Evolutionary conservation across 1,140 invertebrate genomes (phyloP).

Genomic region (Scaptomyza graminum): DNA sequence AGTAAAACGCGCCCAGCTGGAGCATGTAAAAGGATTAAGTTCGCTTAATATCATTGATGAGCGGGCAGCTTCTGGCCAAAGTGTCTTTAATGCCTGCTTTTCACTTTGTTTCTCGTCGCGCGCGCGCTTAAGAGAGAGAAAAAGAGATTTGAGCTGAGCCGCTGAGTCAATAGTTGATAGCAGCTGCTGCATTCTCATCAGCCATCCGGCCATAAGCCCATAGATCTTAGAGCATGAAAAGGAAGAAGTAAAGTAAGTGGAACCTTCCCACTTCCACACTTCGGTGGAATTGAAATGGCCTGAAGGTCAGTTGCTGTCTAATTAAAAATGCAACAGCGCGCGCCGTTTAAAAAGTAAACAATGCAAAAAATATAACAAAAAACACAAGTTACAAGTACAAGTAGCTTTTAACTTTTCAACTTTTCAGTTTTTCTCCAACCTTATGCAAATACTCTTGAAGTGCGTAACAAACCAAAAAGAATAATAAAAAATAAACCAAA

Average conservation of each 20-base stretch:
- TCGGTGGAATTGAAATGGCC: slow-evolving; percentile 16
- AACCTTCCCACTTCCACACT: neutral
- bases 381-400: slow-evolving; percentile 31
- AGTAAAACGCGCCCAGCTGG: slow-evolving; percentile 51
- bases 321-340: slow-evolving; percentile 65
- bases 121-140: slow-evolving; percentile 18
- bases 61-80: slow-evolving; percentile 26
- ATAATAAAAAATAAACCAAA: slow-evolving; percentile 13
- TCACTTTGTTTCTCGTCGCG: neutral
- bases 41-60: slow-evolving; percentile 82
- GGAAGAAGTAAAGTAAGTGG: no score
- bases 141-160: slow-evolving; percentile 49
- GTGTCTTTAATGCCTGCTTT: slow-evolving; percentile 52
- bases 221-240: neutral
- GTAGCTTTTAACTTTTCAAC: neutral
- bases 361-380: slow-evolving; percentile 37
- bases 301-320: slow-evolving; percentile 63
- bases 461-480: slow-evolving; percentile 33
- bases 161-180: slow-evolving; percentile 47
- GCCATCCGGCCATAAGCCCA: slow-evolving; percentile 1
- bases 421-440: slow-evolving; percentile 52
- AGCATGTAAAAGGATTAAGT: slow-evolving; percentile 79
- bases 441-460: slow-evolving; percentile 69
- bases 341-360: slow-evolving; percentile 40
- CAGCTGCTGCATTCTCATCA: slow-evolving; percentile 63